Conservation (phyloP, 2,888 invertebrate genomes). For the Caenorhabditis japonica region DNA sequence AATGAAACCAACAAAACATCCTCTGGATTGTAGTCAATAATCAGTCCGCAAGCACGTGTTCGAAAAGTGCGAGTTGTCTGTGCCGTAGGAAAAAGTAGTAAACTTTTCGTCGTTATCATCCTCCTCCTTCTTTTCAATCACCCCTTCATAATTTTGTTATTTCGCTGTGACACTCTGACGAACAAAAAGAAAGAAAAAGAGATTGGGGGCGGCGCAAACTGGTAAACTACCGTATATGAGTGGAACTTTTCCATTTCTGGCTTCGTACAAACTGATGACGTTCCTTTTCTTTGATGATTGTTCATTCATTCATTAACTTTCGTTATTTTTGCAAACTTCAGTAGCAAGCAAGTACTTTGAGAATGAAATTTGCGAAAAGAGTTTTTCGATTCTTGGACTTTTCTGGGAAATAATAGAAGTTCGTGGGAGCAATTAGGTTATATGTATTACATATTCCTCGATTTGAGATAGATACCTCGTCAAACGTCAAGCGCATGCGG, state of each 20-base stretch:
- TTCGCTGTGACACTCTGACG: not conserved
- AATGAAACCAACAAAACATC: conserved; percentile 18
- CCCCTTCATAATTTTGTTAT: conserved; percentile 22
- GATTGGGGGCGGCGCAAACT: no score
- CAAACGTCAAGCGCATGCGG: no score
- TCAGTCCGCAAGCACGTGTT: no score
- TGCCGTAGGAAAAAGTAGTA: conserved; percentile 20
- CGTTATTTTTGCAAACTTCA: no score
- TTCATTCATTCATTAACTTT: no score
- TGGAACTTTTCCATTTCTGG: no score
- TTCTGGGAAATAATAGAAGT: conserved; percentile 1
- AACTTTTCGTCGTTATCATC: conserved; percentile 1
- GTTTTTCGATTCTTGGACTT: conserved; percentile 10
- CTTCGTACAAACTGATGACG: no score
- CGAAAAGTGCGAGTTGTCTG: conserved; percentile 7
- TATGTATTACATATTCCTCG: no score
- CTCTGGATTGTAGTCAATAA: conserved; percentile 14
- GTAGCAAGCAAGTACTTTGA: not conserved
- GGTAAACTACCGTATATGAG: no score
- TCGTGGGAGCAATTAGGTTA: not conserved
- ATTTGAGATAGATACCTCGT: no score
- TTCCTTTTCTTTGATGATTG: no score
- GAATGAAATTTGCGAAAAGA: not conserved
- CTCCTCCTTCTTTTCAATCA: no score
- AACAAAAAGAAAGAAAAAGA: not conserved